A percentile compares a stretch with the other conserved stretches of the same genome.
These are phyloP conservation scores for Hylaea fasciaria DNA, from an alignment of 2,888 invertebrate genomes.

Conservation along the genomic window DNA sequence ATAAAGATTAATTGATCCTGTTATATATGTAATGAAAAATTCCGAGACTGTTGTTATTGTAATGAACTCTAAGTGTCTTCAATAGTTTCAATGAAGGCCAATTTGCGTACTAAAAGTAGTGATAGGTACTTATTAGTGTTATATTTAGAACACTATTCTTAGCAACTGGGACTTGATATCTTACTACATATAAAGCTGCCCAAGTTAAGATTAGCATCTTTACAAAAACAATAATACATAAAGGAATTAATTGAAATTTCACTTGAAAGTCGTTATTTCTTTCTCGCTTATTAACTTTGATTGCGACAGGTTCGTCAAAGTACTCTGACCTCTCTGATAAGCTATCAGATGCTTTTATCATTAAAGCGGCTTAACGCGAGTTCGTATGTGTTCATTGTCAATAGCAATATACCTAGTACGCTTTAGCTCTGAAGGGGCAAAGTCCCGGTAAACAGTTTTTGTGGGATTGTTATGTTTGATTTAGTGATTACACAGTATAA, in stretches of 20 bases:
- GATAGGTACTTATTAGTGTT: constrained; percentile 2
- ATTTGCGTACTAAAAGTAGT: constrained; percentile 18
- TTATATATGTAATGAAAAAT: constrained; percentile 20
- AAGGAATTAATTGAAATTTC: background rate
- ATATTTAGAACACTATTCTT: constrained; percentile 18
- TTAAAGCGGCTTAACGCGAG: background rate
- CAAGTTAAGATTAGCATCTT: background rate
- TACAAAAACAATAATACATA: background rate
- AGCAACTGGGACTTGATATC: background rate
- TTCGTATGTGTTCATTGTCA: constrained; percentile 3
- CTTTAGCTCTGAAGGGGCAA: constrained; percentile 5
- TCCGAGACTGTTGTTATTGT: constrained; percentile 6
- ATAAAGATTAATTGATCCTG: constrained; percentile 5
- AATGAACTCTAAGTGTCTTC: constrained; percentile 20
- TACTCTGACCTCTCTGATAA: constrained; percentile 27
- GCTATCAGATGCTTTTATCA: constrained; percentile 5
- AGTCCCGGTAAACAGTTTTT: constrained; percentile 6
- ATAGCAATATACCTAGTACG: background rate
- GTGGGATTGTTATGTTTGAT: background rate
- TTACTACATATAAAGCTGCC: background rate
- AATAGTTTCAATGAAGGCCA: constrained; percentile 27
- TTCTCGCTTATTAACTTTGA: background rate
- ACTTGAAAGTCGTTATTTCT: background rate
- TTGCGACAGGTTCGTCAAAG: constrained; percentile 14
- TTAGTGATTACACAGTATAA: background rate